Evolutionary conservation across 2,797 vertebrate genomes (phyloP).

Genomic region (Varecia variegata): DNA sequence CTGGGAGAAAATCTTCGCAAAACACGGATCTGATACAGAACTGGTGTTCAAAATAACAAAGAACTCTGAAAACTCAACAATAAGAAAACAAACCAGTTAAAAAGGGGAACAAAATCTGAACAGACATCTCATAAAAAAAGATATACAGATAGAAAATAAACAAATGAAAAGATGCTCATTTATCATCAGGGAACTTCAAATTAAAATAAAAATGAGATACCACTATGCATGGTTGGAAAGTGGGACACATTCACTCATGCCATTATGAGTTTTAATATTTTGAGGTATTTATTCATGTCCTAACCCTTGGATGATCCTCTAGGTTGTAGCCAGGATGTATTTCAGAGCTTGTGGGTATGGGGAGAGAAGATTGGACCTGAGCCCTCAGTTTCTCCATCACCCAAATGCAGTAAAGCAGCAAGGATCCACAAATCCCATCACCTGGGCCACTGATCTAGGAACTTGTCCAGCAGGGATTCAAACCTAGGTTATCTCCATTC

Average conservation of each 20-base stretch:
- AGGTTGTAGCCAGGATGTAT: background rate
- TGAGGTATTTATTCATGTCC: background rate
- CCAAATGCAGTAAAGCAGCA: background rate
- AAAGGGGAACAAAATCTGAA: background rate
- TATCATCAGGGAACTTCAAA: background rate
- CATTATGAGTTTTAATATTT: background rate
- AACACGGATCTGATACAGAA: background rate
- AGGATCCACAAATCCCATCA: background rate
- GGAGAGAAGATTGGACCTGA: background rate
- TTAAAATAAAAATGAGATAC: background rate
- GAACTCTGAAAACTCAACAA: background rate
- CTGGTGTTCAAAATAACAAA: background rate
- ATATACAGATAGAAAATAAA: background rate
- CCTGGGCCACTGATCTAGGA: background rate
- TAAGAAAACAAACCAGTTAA: background rate
- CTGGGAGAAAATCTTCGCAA: background rate
- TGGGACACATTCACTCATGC: background rate
- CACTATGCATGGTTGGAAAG: background rate
- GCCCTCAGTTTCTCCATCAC: background rate
- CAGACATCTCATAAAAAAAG: background rate
- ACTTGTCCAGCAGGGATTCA: background rate
- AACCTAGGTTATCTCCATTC: background rate
- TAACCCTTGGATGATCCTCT: background rate
- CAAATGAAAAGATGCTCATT: background rate
- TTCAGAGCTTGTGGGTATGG: background rate